A percentile compares a stretch with the other conserved stretches of the same genome.
phyloP scores from a whole-genome alignment of 2,113 vertebrate genomes.

The Seriola quinqueradiata region DNA sequence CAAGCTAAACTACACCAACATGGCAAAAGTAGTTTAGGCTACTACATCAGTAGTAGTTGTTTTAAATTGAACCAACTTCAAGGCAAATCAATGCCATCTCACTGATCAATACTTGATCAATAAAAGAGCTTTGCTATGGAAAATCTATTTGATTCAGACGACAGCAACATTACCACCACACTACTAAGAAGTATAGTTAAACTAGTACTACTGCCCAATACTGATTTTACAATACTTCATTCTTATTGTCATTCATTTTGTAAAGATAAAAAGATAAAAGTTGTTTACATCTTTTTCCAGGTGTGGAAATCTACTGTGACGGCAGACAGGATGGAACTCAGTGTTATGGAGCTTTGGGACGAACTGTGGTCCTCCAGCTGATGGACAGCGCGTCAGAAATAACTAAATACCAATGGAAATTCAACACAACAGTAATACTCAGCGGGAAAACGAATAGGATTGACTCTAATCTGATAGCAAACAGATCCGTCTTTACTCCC shows the following conservation, averaged over 20 bases:
- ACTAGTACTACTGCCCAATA: too few species aligned
- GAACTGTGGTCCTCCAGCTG: slow-evolving; percentile 57
- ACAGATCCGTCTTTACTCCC: slow-evolving; percentile 28
- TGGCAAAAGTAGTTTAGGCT: too few species aligned
- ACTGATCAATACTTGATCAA: too few species aligned
- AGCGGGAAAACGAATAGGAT: accelerated
- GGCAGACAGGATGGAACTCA: slow-evolving; percentile 23
- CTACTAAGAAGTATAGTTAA: too few species aligned
- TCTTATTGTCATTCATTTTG: too few species aligned
- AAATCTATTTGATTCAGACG: background rate
- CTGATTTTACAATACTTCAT: too few species aligned
- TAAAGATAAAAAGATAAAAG: too few species aligned
- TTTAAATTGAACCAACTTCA: too few species aligned
- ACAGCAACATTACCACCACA: background rate
- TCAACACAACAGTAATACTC: background rate
- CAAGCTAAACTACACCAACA: too few species aligned
- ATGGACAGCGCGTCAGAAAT: background rate
- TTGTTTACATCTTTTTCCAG: slow-evolving; percentile 13
- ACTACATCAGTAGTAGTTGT: too few species aligned
- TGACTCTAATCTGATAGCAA: accelerated
- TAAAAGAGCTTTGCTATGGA: too few species aligned
- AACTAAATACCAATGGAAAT: accelerated
- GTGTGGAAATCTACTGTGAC: slow-evolving; percentile 52
- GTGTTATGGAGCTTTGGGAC: slow-evolving; percentile 64
- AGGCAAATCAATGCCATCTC: too few species aligned